phyloP scores from a whole-genome alignment of 2,888 invertebrate species.

The Ichneumon xanthorius region DNA sequence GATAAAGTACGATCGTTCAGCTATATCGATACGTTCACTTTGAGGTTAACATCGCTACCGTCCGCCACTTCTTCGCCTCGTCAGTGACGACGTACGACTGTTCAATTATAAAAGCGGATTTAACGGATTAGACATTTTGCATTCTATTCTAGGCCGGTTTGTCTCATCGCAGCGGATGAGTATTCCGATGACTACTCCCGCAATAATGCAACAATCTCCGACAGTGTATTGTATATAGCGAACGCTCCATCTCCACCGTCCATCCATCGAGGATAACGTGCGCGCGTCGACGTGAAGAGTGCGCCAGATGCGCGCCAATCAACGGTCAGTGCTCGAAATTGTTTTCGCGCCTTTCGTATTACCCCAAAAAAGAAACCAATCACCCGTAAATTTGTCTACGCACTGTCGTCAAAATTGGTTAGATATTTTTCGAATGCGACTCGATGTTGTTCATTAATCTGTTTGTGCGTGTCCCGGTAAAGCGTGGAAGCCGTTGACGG shows the following conservation, averaged over 20 bases:
- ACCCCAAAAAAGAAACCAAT: constrained; percentile 39
- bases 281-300: constrained; percentile 29
- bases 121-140: constrained; percentile 52
- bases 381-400: constrained; percentile 1
- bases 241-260: not conserved
- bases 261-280: not conserved
- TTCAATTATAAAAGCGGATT: constrained; percentile 57
- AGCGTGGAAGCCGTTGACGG: not conserved
- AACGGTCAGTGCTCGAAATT: constrained; percentile 36
- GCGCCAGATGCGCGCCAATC: constrained; percentile 30
- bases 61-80: constrained; percentile 32
- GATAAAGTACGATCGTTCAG: constrained; percentile 6
- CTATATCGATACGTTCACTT: constrained; percentile 45
- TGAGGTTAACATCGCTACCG: constrained; percentile 62
- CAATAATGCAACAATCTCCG: constrained; percentile 58
- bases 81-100: constrained; percentile 58
- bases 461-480: not conserved
- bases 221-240: constrained; percentile 48
- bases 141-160: constrained; percentile 60
- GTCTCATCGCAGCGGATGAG: constrained; percentile 35
- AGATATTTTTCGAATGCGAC: not conserved
- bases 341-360: constrained; percentile 44
- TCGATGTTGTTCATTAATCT: not conserved
- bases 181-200: constrained; percentile 55
- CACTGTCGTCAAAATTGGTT: not conserved